These are phyloP conservation scores for Drosophila nebulosa DNA, from an alignment of 1,140 invertebrate genomes.

Conservation along the genomic window DNA sequence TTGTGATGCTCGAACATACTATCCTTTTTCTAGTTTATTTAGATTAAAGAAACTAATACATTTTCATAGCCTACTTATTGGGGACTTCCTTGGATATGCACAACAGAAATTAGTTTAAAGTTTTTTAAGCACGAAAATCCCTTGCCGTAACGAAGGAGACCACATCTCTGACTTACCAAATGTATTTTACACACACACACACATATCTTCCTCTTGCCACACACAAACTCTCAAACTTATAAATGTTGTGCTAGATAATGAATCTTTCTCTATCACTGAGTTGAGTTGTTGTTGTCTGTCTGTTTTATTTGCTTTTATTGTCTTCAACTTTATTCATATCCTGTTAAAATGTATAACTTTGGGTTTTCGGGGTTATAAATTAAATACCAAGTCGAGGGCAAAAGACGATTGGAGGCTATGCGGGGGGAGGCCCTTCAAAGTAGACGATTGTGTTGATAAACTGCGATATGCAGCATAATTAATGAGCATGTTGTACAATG, in stretches of 20 bases:
- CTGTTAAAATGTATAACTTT: conserved; percentile 80
- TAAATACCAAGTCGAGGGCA: conserved; percentile 51
- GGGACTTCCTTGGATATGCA: neutral
- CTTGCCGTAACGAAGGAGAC: neutral
- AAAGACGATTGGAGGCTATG: too few relatives aligned
- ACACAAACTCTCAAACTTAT: conserved; percentile 54
- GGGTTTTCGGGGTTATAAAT: conserved; percentile 75
- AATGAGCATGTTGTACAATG: conserved; percentile 76
- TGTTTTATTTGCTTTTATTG: conserved; percentile 77
- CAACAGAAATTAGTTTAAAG: neutral
- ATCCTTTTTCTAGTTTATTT: too few relatives aligned
- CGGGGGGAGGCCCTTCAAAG: conserved; percentile 33
- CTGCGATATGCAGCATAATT: conserved; percentile 75
- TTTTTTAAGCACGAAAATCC: neutral
- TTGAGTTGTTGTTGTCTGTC: conserved; percentile 49
- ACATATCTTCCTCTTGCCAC: neutral
- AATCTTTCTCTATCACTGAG: conserved; percentile 46
- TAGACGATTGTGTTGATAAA: conserved; percentile 77
- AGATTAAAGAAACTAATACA: too few relatives aligned
- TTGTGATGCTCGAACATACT: too few relatives aligned
- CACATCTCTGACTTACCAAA: neutral
- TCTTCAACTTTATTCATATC: conserved; percentile 80
- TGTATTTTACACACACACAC: neutral
- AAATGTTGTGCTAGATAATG: conserved; percentile 77
- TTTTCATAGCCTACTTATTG: neutral